phyloP scores from a whole-genome alignment of 2,113 vertebrate genomes.

The Hippocampus abdominalis region DNA sequence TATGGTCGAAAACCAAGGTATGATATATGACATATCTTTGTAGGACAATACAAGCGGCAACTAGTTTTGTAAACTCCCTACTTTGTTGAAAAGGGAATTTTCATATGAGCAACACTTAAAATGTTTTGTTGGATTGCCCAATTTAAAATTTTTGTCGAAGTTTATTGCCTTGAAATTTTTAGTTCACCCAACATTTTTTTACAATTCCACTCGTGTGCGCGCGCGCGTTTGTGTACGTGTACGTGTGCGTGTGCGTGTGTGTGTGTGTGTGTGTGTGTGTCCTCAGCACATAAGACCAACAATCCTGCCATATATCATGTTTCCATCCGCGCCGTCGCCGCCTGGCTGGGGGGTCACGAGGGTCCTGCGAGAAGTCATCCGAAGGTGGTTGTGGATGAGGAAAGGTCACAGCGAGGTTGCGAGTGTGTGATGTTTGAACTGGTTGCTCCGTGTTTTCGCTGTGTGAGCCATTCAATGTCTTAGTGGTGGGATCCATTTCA shows the following conservation, averaged over 20 bases:
- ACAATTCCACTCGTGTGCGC: neutral
- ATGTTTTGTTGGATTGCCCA: no score
- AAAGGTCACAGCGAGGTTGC: constrained; percentile 48
- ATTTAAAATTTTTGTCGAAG: no score
- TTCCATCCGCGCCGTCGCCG: constrained; percentile 41
- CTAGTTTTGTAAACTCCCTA: no score
- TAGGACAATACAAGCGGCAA: no score
- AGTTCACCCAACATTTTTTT: no score
- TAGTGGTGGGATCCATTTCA: constrained; percentile 57
- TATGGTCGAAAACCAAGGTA: no score
- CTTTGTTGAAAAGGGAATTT: no score
- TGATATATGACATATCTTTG: no score
- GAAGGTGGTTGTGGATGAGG: constrained; percentile 43
- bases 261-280: constrained; percentile 9
- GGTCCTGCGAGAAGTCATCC: constrained; percentile 38
- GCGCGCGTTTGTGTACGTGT: no score
- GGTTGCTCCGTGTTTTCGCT: constrained; percentile 29
- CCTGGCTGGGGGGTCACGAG: constrained; percentile 45
- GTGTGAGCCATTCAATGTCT: constrained; percentile 58
- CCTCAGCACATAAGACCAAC: constrained; percentile 20
- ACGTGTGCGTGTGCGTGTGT: neutral
- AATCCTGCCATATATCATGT: constrained; percentile 36
- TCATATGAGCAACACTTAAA: no score
- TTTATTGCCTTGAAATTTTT: no score
- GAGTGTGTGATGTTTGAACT: constrained; percentile 51